Conservation (phyloP, 2,888 invertebrate genomes). For the Eledona agricola region DNA sequence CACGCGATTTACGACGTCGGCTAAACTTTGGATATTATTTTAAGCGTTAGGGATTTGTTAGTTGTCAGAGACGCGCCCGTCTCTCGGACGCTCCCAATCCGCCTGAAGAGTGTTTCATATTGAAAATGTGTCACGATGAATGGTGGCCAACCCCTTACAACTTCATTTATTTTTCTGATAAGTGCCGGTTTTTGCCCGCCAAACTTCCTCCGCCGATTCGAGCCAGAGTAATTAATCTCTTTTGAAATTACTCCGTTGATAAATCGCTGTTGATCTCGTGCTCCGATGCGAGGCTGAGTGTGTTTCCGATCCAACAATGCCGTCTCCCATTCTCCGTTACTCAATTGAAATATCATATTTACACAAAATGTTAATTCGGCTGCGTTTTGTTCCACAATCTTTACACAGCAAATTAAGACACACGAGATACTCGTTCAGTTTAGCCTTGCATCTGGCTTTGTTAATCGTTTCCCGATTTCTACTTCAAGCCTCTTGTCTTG, state of each 20-base stretch:
- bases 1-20: slow-evolving; percentile 10
- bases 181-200: slow-evolving; percentile 26
- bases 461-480: too few species aligned
- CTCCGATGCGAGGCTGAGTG: slow-evolving; percentile 21
- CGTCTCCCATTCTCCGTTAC: slow-evolving; percentile 18
- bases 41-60: slow-evolving; percentile 11
- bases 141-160: slow-evolving; percentile 14
- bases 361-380: slow-evolving; percentile 25
- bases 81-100: slow-evolving; percentile 8
- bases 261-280: slow-evolving; percentile 32
- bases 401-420: too few species aligned
- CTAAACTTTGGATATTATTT: slow-evolving; percentile 18
- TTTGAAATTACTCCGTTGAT: slow-evolving; percentile 32
- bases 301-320: slow-evolving; percentile 18
- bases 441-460: too few species aligned
- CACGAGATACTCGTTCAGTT: too few species aligned
- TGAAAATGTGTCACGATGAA: slow-evolving; percentile 23
- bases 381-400: slow-evolving; percentile 16
- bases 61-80: slow-evolving; percentile 7
- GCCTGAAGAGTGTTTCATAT: slow-evolving; percentile 8
- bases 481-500: slow-evolving; percentile 6
- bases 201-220: slow-evolving; percentile 22
- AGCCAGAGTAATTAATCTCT: slow-evolving; percentile 31
- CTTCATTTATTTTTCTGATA: slow-evolving; percentile 32
- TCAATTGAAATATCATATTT: too few species aligned